phyloP scores from a whole-genome alignment of 2,888 invertebrate genomes.

The Volucella zonaria region DNA sequence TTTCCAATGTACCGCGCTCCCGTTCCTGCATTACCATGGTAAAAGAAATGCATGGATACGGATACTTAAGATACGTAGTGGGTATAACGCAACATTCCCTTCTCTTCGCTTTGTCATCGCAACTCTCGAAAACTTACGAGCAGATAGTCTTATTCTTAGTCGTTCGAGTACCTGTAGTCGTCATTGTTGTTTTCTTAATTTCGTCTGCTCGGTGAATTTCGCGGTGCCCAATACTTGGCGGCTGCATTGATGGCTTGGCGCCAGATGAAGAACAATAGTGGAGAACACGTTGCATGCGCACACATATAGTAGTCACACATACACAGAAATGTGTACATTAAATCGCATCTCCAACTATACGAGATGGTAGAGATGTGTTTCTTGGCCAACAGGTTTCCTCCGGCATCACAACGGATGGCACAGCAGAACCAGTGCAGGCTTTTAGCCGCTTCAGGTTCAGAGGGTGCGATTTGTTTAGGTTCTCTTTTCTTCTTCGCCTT shows the following conservation, averaged over 20 bases:
- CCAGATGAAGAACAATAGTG: conserved; percentile 71
- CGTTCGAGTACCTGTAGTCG: conserved; percentile 11
- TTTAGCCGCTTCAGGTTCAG: conserved; percentile 57
- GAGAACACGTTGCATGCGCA: conserved; percentile 66
- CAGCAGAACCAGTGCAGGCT: conserved; percentile 7
- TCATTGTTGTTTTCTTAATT: conserved; percentile 71
- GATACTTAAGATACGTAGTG: too few species aligned
- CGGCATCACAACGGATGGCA: conserved; percentile 28
- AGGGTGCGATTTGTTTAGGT: conserved; percentile 71
- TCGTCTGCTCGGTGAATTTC: conserved; percentile 62
- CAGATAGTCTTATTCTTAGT: background rate
- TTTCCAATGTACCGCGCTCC: conserved; percentile 46
- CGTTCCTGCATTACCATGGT: background rate
- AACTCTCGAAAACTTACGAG: too few species aligned
- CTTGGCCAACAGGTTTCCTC: conserved; percentile 69
- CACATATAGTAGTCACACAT: background rate
- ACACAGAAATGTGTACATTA: background rate
- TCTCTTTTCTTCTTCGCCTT: conserved; percentile 31
- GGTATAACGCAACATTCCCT: too few species aligned
- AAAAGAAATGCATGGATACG: too few species aligned
- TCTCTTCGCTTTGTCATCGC: too few species aligned
- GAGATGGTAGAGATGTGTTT: conserved; percentile 60
- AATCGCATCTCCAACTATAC: too few species aligned
- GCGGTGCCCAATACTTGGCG: conserved; percentile 70
- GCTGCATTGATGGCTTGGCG: conserved; percentile 74